Base-by-base conservation (phyloP, 2,888 invertebrate species). In the Bembecia ichneumoniformis region DNA sequence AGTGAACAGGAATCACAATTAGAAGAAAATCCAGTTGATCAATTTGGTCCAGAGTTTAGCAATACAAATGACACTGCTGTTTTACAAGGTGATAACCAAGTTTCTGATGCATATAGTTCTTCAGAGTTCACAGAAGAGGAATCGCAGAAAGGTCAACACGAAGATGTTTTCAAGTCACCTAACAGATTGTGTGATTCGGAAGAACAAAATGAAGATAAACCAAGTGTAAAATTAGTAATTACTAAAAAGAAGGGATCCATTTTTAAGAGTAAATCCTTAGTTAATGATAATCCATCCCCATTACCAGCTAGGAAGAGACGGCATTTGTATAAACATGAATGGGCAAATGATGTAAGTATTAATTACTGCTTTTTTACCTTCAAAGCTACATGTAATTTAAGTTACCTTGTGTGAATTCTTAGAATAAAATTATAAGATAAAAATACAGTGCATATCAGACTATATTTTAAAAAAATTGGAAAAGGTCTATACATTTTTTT, bases 161-260 rank as follows among this genome's bases (percentile, higher is more conserved):
- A 77, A 68, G 87, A 77, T 69, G 72, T 80, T n/a, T 88, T 89
- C 55, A 83, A 80, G 66, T 84, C 79, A 52, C 88, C 74, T 52
- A 77, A 73, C 58, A 76, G 59, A 46, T 60, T 70, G 52, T 74
- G 61, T 67, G 86, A 72, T 57, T 65, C 64, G 55, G 86, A 84
- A 54, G 76, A 73, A 51, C 72, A 77, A 47, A 58, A 73, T 48
- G 88, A 88, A 35, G 88, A 89, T 40, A 87, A 88, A 56, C 87
- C 89, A 46, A 80, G 90, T 69, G 92, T 91, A 15, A 93, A 93
- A 66, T 72, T 93, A 56, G 91, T 93, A 14, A 93, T 93, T 56
- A 92, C 92, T 1, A 93, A 93, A 71, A 96, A 95, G 74, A 96
- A 96, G 70, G 95, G 95, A 46, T 95, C 95, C 63, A 96, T 96